phyloP scores from a whole-genome alignment of 2,113 vertebrate species.

The Scatophagus argus region DNA sequence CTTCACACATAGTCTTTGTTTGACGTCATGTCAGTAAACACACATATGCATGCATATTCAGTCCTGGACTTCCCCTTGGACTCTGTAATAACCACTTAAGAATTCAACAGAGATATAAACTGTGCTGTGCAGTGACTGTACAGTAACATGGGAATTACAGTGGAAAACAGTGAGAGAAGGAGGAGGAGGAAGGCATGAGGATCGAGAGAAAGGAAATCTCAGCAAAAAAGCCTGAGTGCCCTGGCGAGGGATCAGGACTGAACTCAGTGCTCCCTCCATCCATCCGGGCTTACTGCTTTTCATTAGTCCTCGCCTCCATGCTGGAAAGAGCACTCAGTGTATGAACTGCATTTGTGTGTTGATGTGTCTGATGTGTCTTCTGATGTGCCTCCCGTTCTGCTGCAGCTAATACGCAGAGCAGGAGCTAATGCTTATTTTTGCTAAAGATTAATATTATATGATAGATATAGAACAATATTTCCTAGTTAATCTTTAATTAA shows the following conservation, averaged over 20 bases:
- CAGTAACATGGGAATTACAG: constrained; percentile 28
- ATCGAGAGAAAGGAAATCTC: neutral
- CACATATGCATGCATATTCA: neutral
- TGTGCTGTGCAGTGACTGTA: constrained; percentile 43
- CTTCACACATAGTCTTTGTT: constrained; percentile 34
- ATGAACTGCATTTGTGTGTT: neutral
- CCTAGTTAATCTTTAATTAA: neutral
- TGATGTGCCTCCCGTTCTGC: neutral
- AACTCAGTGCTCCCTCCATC: constrained; percentile 40
- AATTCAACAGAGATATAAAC: constrained; percentile 61
- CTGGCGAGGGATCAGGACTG: neutral
- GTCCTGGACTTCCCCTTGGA: constrained; percentile 46
- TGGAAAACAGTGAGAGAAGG: constrained; percentile 8
- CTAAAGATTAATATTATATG: neutral
- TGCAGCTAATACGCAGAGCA: neutral
- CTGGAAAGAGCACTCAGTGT: neutral
- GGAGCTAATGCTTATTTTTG: neutral
- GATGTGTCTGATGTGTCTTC: neutral
- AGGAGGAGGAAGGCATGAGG: neutral
- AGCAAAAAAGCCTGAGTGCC: neutral
- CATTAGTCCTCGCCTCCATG: constrained; percentile 4
- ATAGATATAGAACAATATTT: too few species aligned
- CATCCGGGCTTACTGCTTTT: constrained; percentile 16
- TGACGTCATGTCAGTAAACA: constrained; percentile 40
- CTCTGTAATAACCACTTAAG: constrained; percentile 66